Evolutionary conservation across 2,113 vertebrate genomes (phyloP), one percentile per base, ranked within the genome.

Genomic region (Atractosteus spatula): DNA sequence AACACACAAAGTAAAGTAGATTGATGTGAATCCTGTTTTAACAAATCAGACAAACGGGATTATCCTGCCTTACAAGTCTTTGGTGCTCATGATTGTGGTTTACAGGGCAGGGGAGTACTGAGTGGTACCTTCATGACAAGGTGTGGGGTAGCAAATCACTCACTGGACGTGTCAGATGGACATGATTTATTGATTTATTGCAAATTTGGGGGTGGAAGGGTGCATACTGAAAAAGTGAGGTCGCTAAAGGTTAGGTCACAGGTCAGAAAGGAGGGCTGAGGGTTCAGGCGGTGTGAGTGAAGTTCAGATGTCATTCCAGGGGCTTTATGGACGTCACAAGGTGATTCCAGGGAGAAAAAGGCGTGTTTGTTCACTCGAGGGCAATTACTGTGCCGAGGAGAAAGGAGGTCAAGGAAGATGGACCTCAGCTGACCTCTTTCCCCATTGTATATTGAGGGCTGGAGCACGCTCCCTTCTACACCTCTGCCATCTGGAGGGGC

Each of bases 171-270:
- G 69, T 89, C 86, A 84, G 42, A 13, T 71, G 68, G 71, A 76
- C 69, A 80, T 94, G 94, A 96, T 96, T 95, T 93, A 95, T 95
- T 94, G 94, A 96, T 96, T 95, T 93, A 95, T 95, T 87, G 84
- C 87, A 74, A 84, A 82, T 89, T 88, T 83, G 84, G 79, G 57
- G 5, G 77, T 68, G 78, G 71, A 68, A 7, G 78, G 75, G 74
- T 4, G 16, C 0, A 11, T 7, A 78, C 77, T 73, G 80, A 79
- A 75, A 75, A 69, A 54, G 71, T 69, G 55, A 69, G 56, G 71
- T 76, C 78, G 7, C 29, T 77, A 70, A 85, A 62, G 57, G 59
- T 51, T 51, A 85, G 76, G 79, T 77, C 17, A 45, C 42, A 69
- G 76, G 80, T 89, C 81, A 73, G 76, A 29, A 41, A 51, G 47